Conservation (phyloP, 2,113 vertebrate genomes). For the Cryptomyrus ogoouensis region DNA sequence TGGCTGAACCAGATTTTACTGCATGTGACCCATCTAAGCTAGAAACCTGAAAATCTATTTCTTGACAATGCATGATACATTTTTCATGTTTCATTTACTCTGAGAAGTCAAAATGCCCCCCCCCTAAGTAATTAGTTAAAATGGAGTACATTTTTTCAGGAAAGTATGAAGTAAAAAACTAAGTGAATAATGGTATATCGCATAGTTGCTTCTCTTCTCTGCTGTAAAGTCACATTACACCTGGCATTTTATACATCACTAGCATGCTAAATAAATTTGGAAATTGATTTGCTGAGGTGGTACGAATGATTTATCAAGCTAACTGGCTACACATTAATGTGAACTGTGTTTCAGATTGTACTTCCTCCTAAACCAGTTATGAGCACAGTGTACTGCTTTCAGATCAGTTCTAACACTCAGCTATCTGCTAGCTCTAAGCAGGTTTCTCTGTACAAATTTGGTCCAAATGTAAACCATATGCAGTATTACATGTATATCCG, state of each 20-base stretch:
- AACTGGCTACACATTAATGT: not conserved
- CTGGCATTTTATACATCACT: not conserved
- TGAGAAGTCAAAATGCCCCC: not conserved
- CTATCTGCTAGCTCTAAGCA: not conserved
- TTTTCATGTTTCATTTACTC: not conserved
- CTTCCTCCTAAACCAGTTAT: not conserved
- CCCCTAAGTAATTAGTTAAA: not conserved
- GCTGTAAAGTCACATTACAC: not conserved
- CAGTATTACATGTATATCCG: not conserved
- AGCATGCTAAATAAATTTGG: not conserved
- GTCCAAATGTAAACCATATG: not conserved
- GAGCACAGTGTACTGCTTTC: not conserved
- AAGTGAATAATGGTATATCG: not conserved
- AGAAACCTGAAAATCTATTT: not conserved
- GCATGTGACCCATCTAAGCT: not conserved
- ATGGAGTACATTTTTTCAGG: not conserved
- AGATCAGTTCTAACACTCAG: not conserved
- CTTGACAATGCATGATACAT: not conserved
- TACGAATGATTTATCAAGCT: not conserved
- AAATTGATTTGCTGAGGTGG: not conserved
- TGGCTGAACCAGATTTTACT: not conserved
- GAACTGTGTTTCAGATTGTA: not conserved
- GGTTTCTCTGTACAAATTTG: not conserved
- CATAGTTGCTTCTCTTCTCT: not conserved
- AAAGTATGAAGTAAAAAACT: not conserved